Evolutionary conservation across 1,140 invertebrate genomes (phyloP), one percentile per base, ranked within the genome.

Genomic region (Musca domestica): DNA sequence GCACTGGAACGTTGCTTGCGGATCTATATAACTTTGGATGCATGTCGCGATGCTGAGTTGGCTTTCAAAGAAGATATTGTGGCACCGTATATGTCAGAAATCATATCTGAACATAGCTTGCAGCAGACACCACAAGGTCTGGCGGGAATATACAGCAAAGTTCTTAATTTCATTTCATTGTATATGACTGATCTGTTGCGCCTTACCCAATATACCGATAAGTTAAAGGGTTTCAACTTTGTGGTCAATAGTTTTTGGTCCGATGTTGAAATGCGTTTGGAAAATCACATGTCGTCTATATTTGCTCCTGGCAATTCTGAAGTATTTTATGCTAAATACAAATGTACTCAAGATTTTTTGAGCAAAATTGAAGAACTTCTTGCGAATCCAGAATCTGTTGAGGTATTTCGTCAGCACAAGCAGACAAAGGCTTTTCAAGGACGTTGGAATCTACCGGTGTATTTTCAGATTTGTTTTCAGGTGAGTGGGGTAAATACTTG

Each of bases 401-500:
- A 82, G 64, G 67, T 83, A 17, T 85, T 93, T 51, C 86, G 87
- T 70, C 79, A 85, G 69, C 88, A 91, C 77, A 77, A 84, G 25
- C 89, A 89, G 67, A 91, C 89, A 71, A 87, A 87, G 74, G 85
- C 84, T 54, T 95, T 96, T 82, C 85, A 94, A 58, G 87, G 89
- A 67, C 91, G 92, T 74, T 98, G 95, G 93, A 97, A 96, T 84
- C 85, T 98, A 25, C 91, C 94, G 30, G 94, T 98, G 17, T 97
- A 98, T 81, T 98, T 95, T 83, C 95, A 98, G 85, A 95, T 98
- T 74, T 85, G 90, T 71, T 92, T 95, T 85, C 94, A 96, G 71
- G 77, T 79, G 56, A 23, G 54, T 0, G 46, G 20, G 17, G 17
- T 64, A 2, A 17, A 52, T 30, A 19, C 15, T 14, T 30, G 19